These are phyloP conservation scores for Drosophila colorata DNA, from an alignment of 2,888 invertebrate species.

Conservation along the genomic window DNA sequence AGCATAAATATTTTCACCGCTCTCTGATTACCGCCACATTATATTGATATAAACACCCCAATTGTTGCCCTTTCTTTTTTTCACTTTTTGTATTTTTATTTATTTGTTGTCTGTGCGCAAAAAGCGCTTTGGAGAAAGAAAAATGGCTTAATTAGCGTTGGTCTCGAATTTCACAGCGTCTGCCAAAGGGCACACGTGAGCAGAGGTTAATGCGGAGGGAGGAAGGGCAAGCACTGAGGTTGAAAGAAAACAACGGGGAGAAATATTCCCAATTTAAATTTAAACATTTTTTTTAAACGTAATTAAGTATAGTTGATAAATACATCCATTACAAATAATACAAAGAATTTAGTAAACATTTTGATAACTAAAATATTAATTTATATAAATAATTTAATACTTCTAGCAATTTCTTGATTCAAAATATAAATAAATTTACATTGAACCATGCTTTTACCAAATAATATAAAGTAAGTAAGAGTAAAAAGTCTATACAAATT, in stretches of 20 bases:
- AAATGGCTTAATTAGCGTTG: constrained; percentile 69
- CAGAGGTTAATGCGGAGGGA: not conserved
- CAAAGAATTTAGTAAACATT: no score
- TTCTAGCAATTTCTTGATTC: no score
- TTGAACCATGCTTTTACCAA: no score
- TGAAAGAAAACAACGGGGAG: not conserved
- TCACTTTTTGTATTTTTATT: constrained; percentile 25
- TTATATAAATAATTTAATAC: no score
- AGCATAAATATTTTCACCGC: constrained; percentile 57
- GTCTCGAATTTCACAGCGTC: constrained; percentile 47
- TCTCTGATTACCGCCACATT: constrained; percentile 70
- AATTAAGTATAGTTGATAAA: no score
- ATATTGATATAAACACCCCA: constrained; percentile 71
- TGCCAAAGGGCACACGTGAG: not conserved
- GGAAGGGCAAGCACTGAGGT: not conserved
- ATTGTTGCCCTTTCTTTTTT: constrained; percentile 44
- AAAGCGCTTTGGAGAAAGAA: constrained; percentile 25
- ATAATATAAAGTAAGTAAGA: no score
- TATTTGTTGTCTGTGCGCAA: constrained; percentile 29
- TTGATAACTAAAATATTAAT: no score
- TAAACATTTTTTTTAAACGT: no score
- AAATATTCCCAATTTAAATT: not conserved
- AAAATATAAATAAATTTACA: no score
- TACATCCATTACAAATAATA: no score
- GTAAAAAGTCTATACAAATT: no score